Evolutionary conservation across 53 echinoderm and acorn worm genomes (phyloP), one percentile per base, ranked within the genome.

Genomic region (Paracentrotus lividus): DNA sequence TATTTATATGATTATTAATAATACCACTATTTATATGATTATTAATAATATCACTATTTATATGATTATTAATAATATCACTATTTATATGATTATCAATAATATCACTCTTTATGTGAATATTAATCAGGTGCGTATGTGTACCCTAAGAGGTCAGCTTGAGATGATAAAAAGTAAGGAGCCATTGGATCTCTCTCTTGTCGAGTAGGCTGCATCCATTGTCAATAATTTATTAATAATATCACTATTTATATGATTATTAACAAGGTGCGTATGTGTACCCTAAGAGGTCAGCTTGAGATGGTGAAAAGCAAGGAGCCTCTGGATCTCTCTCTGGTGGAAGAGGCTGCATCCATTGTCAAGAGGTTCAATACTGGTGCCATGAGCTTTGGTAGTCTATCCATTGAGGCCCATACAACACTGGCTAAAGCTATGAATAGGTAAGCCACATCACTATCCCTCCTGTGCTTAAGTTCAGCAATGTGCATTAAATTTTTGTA

Each of bases 311-410:
- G 94, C 58, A 77, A 93, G 16, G 93, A 96, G 29, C 96, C 99
- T 0, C 75, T 99, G 67, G 99, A 99, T 42, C 60, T 99, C 2
- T 96, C 95, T 24, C 84, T 95, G 34, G 97, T 99, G 32, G 99
- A 99, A 72, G 95, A 95, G 0, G 99, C 99, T 32, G 78, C 94
- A 1, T 96, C 94, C 40, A 99, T 99, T 36, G 99, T 99, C 14
- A 97, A 97, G 85, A 90, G 99, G 81, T 99, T 99, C 90, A 96
- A 95, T 45, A 99, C 99, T 1, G 99, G 97, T 27, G 99, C 99
- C 57, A 99, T 99, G 99, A 99, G 99, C 90, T 99, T 99, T 94
- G 99, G 99, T 9, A 97, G 97, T 90, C 86, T 99, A 54, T 99
- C 99, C 36, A 96, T 99, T 3, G 97, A 99, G 90, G 95, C 99